phyloP scores from a whole-genome alignment of 2,888 invertebrate genomes.

The Herminia tarsipennalis region DNA sequence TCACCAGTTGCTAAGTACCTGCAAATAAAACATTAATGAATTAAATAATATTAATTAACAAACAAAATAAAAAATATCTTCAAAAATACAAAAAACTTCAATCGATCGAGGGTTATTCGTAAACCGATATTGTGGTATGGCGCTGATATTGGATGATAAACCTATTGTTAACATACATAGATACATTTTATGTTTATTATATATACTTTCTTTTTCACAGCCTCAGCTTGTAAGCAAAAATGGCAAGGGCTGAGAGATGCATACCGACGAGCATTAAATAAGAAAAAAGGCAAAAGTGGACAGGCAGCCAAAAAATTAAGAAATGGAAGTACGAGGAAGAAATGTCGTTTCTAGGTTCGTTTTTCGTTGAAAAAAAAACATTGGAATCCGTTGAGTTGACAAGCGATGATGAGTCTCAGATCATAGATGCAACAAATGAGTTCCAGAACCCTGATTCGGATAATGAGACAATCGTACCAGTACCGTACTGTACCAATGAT shows the following conservation, averaged over 20 bases:
- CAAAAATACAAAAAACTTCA: too few species aligned
- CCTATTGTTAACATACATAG: too few species aligned
- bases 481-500: constrained; percentile 10
- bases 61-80: background rate
- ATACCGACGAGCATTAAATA: constrained; percentile 25
- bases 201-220: constrained; percentile 25
- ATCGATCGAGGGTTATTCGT: too few species aligned
- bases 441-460: constrained; percentile 9
- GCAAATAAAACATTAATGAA: constrained; percentile 16
- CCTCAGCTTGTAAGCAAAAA: constrained; percentile 20
- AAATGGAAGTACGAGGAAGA: constrained; percentile 32
- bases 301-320: constrained; percentile 17
- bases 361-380: constrained; percentile 31
- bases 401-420: constrained; percentile 31
- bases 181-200: background rate
- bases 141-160: too few species aligned
- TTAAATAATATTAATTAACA: background rate
- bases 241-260: constrained; percentile 29
- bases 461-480: constrained; percentile 14
- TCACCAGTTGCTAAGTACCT: constrained; percentile 24
- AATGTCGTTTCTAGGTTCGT: constrained; percentile 36
- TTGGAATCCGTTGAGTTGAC: constrained; percentile 25
- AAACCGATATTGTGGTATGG: too few species aligned
- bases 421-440: background rate
- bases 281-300: constrained; percentile 22